phyloP scores from a whole-genome alignment of 2,888 invertebrate species.

The Ceriagrion tenellum region DNA sequence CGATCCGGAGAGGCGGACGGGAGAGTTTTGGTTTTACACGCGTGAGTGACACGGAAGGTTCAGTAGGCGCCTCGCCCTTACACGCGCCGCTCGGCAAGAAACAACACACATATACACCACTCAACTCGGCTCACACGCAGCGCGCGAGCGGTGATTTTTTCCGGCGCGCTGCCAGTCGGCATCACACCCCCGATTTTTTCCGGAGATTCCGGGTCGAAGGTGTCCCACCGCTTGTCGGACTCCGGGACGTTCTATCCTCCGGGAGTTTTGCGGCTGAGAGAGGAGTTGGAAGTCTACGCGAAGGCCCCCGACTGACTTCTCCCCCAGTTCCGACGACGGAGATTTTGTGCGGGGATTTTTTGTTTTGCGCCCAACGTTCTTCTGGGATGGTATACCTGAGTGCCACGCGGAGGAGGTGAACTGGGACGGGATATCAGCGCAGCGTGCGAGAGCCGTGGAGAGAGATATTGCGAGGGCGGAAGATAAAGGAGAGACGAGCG shows the following conservation, averaged over 20 bases:
- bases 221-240: not conserved
- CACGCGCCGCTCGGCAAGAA: slow-evolving; percentile 51
- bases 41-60: slow-evolving; percentile 62
- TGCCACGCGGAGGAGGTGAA: slow-evolving; percentile 24
- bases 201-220: not conserved
- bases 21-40: slow-evolving; percentile 62
- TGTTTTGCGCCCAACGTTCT: not conserved
- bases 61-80: slow-evolving; percentile 58
- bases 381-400: slow-evolving; percentile 3
- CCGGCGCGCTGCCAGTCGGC: not conserved
- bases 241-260: not conserved
- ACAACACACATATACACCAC: slow-evolving; percentile 15
- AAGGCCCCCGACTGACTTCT: not conserved
- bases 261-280: not conserved
- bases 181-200: not conserved
- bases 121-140: not conserved
- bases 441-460: not conserved
- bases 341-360: slow-evolving; percentile 18
- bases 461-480: not conserved
- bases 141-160: not conserved
- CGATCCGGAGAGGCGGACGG: slow-evolving; percentile 33
- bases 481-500: not conserved
- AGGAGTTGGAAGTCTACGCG: not conserved
- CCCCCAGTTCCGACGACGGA: not conserved
- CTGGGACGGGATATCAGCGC: not conserved